Base-by-base conservation (phyloP, 2,888 invertebrate genomes). In the Cryptus armator region DNA sequence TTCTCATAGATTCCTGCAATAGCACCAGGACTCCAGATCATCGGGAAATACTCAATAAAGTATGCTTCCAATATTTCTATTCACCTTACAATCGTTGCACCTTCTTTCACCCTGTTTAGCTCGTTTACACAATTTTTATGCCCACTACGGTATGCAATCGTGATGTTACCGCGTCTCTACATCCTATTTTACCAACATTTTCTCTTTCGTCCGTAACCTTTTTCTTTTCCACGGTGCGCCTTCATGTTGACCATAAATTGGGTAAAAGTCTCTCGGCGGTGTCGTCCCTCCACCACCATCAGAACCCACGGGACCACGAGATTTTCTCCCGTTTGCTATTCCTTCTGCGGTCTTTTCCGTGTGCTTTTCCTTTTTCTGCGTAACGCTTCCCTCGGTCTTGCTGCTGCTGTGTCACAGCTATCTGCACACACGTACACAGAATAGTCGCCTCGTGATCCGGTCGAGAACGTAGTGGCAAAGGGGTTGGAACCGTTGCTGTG, bases 241-340 rank as follows among this genome's bases (percentile, higher is more conserved):
- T 64, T 68, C 53, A 46, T 78, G 64, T 75, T 71, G 83, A 83
- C 83, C 78, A 79, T 79, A 85, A 78, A 74, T 75, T 74, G 74
- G 71, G 74, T 62, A 79, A 74, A 79, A 79, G 78, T 83, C 75
- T 70, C 81, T 51, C 62, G 64, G 62, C 16, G 56, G 81, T 32
- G 70, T 71, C 64, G 51, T 56, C 68, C 62, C 59, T 12, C 44
- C 43, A 51, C 72, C 32, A 43, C 46, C 74, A 24, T 51, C 68
- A 46, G 70, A 83, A 68, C 83, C 79, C 74, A 43, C 74, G 79
- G 79, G 83, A 79, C 83, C 68, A 68, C 48, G 74, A 83, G 78
- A 83, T 79, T 79, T 78, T 62, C 32, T 14, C 67, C 71, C 72
- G 68, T 72, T 62, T 75, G 66, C 78, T n/a, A 51, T 43, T 74